These are phyloP conservation scores for Misgurnus anguillicaudatus DNA, from an alignment of 2,113 vertebrate genomes.

Conservation along the genomic window DNA sequence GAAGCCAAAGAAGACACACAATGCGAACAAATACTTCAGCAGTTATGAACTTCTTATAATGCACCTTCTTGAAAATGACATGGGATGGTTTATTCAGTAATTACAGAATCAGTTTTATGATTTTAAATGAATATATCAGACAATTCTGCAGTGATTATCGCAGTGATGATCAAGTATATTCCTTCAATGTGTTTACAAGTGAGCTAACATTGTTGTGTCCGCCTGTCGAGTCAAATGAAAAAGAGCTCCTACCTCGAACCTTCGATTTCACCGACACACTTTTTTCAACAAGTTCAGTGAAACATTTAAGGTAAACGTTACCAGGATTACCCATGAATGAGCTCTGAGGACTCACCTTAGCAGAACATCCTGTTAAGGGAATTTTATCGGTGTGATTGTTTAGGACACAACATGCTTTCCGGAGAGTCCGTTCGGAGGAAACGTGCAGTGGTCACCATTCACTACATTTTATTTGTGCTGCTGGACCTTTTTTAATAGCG, in stretches of 20 bases:
- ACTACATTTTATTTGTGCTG: not conserved
- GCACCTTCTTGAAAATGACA: slow-evolving; percentile 62
- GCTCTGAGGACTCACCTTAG: slow-evolving; percentile 2
- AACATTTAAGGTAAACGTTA: not conserved
- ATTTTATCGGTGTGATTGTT: not conserved
- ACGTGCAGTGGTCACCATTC: too few relatives aligned
- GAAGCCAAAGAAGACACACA: slow-evolving; percentile 69
- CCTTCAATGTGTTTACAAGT: slow-evolving; percentile 67
- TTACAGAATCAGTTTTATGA: slow-evolving; percentile 45
- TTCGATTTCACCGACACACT: slow-evolving; percentile 36
- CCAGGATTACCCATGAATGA: not conserved
- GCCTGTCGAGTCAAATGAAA: not conserved
- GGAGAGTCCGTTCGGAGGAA: not conserved
- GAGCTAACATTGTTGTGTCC: slow-evolving; percentile 51
- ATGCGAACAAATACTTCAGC: slow-evolving; percentile 53
- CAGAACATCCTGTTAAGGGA: not conserved
- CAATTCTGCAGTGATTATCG: slow-evolving; percentile 50
- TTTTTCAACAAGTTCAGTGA: slow-evolving; percentile 17
- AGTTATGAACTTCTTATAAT: slow-evolving; percentile 25
- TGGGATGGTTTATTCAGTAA: slow-evolving; percentile 47
- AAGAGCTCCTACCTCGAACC: slow-evolving; percentile 73
- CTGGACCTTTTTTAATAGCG: slow-evolving; percentile 1
- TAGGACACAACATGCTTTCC: slow-evolving; percentile 55
- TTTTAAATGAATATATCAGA: slow-evolving; percentile 46
- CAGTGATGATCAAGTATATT: slow-evolving; percentile 51